Base-by-base conservation (phyloP, 1,140 invertebrate species). In the Prorops nasuta region DNA sequence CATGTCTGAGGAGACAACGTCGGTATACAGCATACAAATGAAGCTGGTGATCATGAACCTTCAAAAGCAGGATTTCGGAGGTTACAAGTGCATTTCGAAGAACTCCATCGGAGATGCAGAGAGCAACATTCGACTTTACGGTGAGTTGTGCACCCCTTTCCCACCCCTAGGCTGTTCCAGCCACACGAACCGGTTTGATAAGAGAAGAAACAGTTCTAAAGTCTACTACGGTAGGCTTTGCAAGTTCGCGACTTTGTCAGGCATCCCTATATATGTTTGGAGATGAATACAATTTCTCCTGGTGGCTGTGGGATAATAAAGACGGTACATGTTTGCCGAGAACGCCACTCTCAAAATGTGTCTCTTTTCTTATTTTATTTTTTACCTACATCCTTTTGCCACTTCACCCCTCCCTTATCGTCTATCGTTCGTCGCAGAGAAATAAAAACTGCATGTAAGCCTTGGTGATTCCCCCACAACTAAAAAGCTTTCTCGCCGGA, bases 41-140 rank as follows among this genome's bases (percentile, higher is more conserved):
- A 80, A 84, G 36, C 77, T 96, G 17, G 81, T 87, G 15, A 88
- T 96, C 24, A 79, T 82, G 35, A 83, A 87, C 47, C 81, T 95
- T 24, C 84, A 90, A 44, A 79, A 83, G 39, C 81, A 81, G 24
- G 93, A 96, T 76, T 86, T 92, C 62, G 91, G 92, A 2, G 86
- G 88, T 9, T 96, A 95, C 79, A 92, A 90, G 66, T 96, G 93
- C 76, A 91, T 94, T 52, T 93, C 91, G 14, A 92, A 93, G 72
- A 96, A 96, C 77, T 90, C 88, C 22, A 87, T 95, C 48, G 92
- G 92, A 2, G 89, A 89, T 53, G 92, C 92, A 12, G 89, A 92
- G 66, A 90, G 90, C 36, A 88, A 86, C 54, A 93, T 96, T 65
- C 82, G 89, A 54, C 80, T 96, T 34, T 93, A 93, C 67, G 90